phyloP scores from a whole-genome alignment of 23 tunicate species.

The Corella eumyota region DNA sequence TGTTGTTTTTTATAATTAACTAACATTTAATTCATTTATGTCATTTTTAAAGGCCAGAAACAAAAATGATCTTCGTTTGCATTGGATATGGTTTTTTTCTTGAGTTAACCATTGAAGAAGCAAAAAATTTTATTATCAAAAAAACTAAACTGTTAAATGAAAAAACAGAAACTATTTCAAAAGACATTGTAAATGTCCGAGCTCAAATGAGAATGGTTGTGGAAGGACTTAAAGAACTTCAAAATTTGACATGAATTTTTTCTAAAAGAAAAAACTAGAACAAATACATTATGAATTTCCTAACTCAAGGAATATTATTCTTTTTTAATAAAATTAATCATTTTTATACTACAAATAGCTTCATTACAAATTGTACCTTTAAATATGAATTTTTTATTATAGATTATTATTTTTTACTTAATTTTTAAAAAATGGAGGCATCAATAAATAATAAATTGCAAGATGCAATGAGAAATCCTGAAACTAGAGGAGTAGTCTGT shows the following conservation, averaged over 20 bases:
- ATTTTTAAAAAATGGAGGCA: slow-evolving; percentile 40
- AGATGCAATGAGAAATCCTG: slow-evolving; percentile 37
- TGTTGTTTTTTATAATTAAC: background rate
- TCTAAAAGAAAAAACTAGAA: background rate
- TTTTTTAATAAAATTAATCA: no score
- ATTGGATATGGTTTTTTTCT: slow-evolving; percentile 86
- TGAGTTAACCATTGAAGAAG: slow-evolving; percentile 62
- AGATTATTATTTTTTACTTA: background rate
- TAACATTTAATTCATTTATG: background rate
- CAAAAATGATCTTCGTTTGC: slow-evolving; percentile 46
- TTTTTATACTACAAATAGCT: no score
- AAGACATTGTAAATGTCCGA: slow-evolving; percentile 36
- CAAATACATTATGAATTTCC: no score
- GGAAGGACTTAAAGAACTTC: slow-evolving; percentile 69
- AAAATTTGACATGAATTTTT: no score
- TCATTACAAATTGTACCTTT: no score
- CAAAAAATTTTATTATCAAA: slow-evolving; percentile 43
- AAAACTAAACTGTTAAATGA: slow-evolving; percentile 18
- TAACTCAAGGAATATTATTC: no score
- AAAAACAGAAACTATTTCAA: slow-evolving; percentile 15
- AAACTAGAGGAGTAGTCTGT: slow-evolving; percentile 53
- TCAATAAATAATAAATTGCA: slow-evolving; percentile 30
- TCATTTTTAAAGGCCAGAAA: slow-evolving; percentile 36
- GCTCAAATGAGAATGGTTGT: slow-evolving; percentile 71
- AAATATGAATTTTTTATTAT: background rate